These are phyloP conservation scores for Atethmia centrago DNA, from an alignment of 2,888 invertebrate species.

Conservation along the genomic window DNA sequence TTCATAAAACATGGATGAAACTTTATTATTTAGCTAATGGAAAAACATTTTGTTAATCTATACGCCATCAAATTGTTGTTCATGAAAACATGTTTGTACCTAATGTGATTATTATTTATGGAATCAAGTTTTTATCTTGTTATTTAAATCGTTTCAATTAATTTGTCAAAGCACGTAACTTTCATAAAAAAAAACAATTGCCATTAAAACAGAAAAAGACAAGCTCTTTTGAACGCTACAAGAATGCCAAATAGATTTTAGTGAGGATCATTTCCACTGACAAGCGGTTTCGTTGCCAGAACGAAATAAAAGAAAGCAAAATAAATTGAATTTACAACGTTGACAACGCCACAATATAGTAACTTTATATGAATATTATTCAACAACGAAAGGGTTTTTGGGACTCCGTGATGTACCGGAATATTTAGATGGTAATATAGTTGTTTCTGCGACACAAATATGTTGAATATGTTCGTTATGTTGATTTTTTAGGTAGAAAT, in stretches of 20 bases:
- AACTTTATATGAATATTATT: constrained; percentile 57
- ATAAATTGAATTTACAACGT: constrained; percentile 55
- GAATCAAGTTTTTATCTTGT: neutral
- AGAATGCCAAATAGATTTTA: constrained; percentile 26
- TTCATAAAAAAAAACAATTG: constrained; percentile 1
- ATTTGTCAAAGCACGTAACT: neutral
- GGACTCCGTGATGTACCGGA: constrained; percentile 28
- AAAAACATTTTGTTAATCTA: neutral
- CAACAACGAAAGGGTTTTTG: constrained; percentile 49
- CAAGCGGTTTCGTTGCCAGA: constrained; percentile 26
- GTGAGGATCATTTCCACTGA: constrained; percentile 30
- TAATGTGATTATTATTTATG: neutral
- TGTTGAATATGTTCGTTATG: constrained; percentile 41
- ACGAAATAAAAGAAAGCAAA: constrained; percentile 44
- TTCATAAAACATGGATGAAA: constrained; percentile 1
- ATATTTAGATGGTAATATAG: constrained; percentile 56
- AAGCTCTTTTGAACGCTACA: constrained; percentile 14
- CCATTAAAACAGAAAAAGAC: neutral
- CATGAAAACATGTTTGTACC: neutral
- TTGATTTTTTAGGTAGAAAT: constrained; percentile 36
- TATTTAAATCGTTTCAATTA: neutral
- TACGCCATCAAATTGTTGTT: constrained; percentile 1
- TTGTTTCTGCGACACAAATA: constrained; percentile 47
- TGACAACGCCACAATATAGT: constrained; percentile 46
- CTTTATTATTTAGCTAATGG: neutral